Base-by-base conservation (phyloP, 2,888 invertebrate genomes). In the Lasioglossum calceatum region DNA sequence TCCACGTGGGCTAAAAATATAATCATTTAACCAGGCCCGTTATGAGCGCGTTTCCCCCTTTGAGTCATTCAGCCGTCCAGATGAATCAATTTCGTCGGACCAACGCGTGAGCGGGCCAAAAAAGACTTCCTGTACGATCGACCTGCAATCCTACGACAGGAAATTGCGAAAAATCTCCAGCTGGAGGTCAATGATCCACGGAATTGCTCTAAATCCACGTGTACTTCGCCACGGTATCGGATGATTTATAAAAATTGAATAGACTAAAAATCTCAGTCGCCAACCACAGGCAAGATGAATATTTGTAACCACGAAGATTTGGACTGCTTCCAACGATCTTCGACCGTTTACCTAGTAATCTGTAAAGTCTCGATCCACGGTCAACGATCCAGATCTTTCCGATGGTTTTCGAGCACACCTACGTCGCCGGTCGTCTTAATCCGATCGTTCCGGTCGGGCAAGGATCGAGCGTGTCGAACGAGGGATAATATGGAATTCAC, bases 401-500 rank as follows among this genome's bases (percentile, higher is more conserved):
- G 10, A n/a, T 54, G 54, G 8, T 79, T 85, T 82, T 77, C 47
- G 64, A 76, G 36, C 71, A 79, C 84, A 70, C 75, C 77, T 81
- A 84, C 82, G 42, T 86, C n/a, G 39, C 50, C 50, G 50, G 58
- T 74, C 75, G 79, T 87, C 87, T 91, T 86, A 87, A 91, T 91
- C 85, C 86, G 76, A 88, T 84, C 85, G 78, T 88, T 90, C 86
- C 83, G 87, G 77, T 89, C 77, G 85, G 87, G 80, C 78, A 87
- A 91, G 84, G 84, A 89, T 89, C 87, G 83, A 90, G 87, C 81
- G 78, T 77, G 81, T 47, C 86, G 80, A 89, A 90, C 89, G 81
- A 82, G 82, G 88, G 90, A 91, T 92, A 89, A 91, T 92, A 81
- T 84, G 87, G 88, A 92, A 91, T 89, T 92, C 88, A 91, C 90